These are phyloP conservation scores for Oryzias melastigma DNA, from an alignment of 2,113 vertebrate genomes.

Conservation along the genomic window DNA sequence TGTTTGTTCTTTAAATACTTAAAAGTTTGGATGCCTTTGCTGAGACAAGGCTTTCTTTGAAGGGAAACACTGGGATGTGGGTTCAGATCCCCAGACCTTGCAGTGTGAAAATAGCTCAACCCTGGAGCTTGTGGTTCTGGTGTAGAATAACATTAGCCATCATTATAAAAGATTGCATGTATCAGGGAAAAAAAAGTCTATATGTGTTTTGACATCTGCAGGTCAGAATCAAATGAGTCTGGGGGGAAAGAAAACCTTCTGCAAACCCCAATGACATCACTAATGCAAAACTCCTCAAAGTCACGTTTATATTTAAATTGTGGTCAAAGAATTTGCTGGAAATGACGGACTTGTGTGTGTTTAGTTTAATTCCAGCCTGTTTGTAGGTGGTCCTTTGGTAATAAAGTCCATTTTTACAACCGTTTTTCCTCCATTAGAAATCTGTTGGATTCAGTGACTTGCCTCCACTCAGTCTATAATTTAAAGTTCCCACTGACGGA, in stretches of 20 bases:
- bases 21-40: constrained; percentile 59
- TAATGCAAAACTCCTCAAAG: constrained; percentile 51
- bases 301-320: constrained; percentile 66
- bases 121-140: constrained; percentile 66
- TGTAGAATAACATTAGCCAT: constrained; percentile 69
- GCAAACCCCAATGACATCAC: constrained; percentile 69
- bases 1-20: constrained; percentile 67
- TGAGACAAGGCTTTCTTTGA: constrained; percentile 70
- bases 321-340: constrained; percentile 57
- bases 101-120: constrained; percentile 78
- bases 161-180: constrained; percentile 64
- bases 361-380: constrained; percentile 55
- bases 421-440: constrained; percentile 46
- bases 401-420: constrained; percentile 56
- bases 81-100: constrained; percentile 67
- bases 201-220: constrained; percentile 65
- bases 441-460: constrained; percentile 49
- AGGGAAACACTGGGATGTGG: constrained; percentile 73
- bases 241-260: constrained; percentile 56
- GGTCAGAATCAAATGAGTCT: constrained; percentile 48
- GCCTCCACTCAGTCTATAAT: constrained; percentile 55
- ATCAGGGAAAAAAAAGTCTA: constrained; percentile 37
- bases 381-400: constrained; percentile 73
- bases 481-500: constrained; percentile 60
- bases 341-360: constrained; percentile 54